These are phyloP conservation scores for Acrobasis suavella DNA, from an alignment of 2,888 invertebrate species.

Conservation along the genomic window DNA sequence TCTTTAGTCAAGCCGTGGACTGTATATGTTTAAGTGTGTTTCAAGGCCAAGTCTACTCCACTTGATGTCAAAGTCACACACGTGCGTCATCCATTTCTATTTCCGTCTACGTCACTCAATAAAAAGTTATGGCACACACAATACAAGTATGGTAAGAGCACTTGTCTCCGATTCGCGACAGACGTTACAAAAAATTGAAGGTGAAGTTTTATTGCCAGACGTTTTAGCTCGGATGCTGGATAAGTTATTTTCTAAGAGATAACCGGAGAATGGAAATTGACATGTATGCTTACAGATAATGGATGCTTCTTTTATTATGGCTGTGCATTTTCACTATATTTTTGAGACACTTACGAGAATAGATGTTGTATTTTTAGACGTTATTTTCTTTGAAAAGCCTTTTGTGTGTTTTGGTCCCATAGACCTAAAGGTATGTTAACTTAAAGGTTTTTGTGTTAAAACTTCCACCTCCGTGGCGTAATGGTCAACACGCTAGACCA, in stretches of 20 bases:
- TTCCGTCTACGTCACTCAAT: neutral
- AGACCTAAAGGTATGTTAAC: no score
- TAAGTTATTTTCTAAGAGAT: neutral
- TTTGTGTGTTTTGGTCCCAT: no score
- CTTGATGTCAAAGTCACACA: no score
- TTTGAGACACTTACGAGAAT: neutral
- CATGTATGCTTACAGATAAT: neutral
- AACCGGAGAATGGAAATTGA: neutral
- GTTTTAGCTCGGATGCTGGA: neutral
- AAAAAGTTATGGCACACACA: constrained; percentile 14
- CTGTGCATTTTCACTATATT: neutral
- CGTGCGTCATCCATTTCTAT: neutral
- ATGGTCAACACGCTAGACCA: no score
- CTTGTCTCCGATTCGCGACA: constrained; percentile 17
- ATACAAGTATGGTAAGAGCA: constrained; percentile 10
- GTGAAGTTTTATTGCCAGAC: constrained; percentile 5
- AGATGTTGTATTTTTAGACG: no score
- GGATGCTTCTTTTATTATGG: neutral
- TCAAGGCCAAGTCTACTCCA: no score
- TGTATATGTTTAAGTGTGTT: no score
- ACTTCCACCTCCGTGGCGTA: no score
- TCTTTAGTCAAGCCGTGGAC: no score
- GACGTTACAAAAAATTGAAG: constrained; percentile 15
- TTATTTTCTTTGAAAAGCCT: no score
- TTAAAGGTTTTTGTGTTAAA: no score